Evolutionary conservation across 2,113 vertebrate genomes (phyloP).

Genomic region (Phocoena phocoena): DNA sequence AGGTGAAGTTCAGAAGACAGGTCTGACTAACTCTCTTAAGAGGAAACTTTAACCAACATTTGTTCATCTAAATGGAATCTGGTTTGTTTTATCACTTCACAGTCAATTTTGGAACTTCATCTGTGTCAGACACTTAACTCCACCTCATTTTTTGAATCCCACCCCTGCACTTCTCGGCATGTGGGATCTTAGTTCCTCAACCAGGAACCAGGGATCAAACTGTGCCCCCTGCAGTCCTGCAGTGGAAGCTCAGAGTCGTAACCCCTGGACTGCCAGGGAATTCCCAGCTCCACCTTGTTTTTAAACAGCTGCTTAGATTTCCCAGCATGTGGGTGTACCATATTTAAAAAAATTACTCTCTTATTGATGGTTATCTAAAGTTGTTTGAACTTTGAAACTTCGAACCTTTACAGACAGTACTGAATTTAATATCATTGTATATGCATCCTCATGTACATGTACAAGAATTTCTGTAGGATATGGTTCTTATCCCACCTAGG

Average conservation of each 20-base stretch:
- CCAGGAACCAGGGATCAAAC: background rate
- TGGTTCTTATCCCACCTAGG: background rate
- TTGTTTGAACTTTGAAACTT: background rate
- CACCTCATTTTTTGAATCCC: background rate
- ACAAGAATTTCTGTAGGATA: background rate
- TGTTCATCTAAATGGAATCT: background rate
- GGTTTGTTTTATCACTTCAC: background rate
- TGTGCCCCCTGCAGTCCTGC: background rate
- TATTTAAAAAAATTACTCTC: background rate
- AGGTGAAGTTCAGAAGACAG: background rate
- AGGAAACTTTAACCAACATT: background rate
- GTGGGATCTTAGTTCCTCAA: too few relatives aligned
- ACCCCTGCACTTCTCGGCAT: too few relatives aligned
- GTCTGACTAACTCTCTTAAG: background rate
- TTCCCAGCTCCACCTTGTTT: background rate
- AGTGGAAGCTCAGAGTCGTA: background rate
- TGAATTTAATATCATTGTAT: background rate
- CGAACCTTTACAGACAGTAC: background rate
- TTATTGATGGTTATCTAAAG: background rate
- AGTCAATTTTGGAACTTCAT: background rate
- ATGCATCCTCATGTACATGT: background rate
- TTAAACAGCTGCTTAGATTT: background rate
- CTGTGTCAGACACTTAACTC: background rate
- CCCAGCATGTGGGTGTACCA: background rate
- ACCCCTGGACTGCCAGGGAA: background rate